Evolutionary conservation across 92 coral and sea anemone species (phyloP), one percentile per base, ranked within the genome.

Genomic region (Umimayanthus kanabou): DNA sequence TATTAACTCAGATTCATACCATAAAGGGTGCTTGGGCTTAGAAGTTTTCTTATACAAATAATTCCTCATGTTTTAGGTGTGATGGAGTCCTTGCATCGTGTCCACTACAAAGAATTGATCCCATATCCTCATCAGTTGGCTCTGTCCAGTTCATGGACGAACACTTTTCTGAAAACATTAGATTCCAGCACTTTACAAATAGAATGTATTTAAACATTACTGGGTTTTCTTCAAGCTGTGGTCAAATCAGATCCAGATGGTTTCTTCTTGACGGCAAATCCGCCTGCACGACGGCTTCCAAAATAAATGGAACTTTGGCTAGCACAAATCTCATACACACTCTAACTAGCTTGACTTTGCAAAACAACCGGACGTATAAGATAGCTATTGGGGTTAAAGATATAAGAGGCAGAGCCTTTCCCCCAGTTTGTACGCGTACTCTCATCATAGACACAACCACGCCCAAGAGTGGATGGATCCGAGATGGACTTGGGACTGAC

Each of bases 401-500:
- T 80, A 89, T 92, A 79, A 79, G 99, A 80, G 88, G 83, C 45
- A 85, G 47, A 47, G 29, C 61, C 5, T 88, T 91, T 18, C 94
- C 74, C 15, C 92, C 93, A 1, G 96, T 95, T 23, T 96, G 99
- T 86, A 89, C 89, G 47, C 70, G 89, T 75, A 53, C 81, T 39
- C 70, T 96, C 13, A 88, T 91, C 28, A 92, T 96, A 57, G 99
- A 96, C 87, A 96, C 95, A n/a, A 82, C 95, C 58, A 84, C 45
- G 33, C 99, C 99, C 4, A 80, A 90, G 33, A 91, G 89, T 14
- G 99, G 99, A 26, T 95, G 99, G 99, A 73, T 96, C 43, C 92
- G 93, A 69, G 99, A 96, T 45, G 99, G 98, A 2, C 61, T 89
- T 47, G 87, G 92, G 8, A 88, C 94, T 50, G 99, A 96, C 89